A percentile compares a stretch with the other conserved stretches of the same genome.
These are phyloP conservation scores for Clarias magur DNA, from an alignment of 2,113 vertebrate species.

Conservation along the genomic window DNA sequence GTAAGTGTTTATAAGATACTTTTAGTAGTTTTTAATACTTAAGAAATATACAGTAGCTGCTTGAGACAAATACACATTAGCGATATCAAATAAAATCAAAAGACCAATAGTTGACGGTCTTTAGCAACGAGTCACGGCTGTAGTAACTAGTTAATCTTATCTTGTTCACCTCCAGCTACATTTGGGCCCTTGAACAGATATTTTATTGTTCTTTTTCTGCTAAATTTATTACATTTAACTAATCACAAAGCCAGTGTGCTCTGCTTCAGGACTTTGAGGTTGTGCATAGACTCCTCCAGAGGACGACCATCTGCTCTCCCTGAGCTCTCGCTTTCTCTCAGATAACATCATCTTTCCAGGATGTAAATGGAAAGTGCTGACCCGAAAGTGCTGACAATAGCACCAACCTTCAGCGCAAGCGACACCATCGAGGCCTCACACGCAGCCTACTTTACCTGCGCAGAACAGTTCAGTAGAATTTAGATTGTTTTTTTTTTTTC, in stretches of 20 bases:
- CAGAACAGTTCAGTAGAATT: not conserved
- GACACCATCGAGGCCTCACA: not conserved
- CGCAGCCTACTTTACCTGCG: not conserved
- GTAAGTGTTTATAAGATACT: too few species aligned
- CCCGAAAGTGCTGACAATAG: not conserved
- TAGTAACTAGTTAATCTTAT: too few species aligned
- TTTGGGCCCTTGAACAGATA: not conserved
- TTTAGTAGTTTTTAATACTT: too few species aligned
- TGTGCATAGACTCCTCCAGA: not conserved
- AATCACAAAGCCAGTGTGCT: not conserved
- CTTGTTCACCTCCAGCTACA: not conserved
- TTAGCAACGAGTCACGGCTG: too few species aligned
- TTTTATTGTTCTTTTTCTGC: not conserved
- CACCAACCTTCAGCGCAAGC: not conserved
- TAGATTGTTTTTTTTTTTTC: not conserved
- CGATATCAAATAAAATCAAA: too few species aligned
- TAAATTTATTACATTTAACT: not conserved
- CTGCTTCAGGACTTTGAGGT: not conserved
- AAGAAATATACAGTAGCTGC: too few species aligned
- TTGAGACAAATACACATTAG: too few species aligned
- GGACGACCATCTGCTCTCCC: not conserved
- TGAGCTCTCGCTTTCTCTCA: not conserved
- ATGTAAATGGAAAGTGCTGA: conserved; percentile 10
- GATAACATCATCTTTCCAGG: not conserved
- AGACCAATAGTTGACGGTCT: too few species aligned